Evolutionary conservation across 2,797 vertebrate genomes (phyloP).

Genomic region (Microctenopoma steveboyesi): DNA sequence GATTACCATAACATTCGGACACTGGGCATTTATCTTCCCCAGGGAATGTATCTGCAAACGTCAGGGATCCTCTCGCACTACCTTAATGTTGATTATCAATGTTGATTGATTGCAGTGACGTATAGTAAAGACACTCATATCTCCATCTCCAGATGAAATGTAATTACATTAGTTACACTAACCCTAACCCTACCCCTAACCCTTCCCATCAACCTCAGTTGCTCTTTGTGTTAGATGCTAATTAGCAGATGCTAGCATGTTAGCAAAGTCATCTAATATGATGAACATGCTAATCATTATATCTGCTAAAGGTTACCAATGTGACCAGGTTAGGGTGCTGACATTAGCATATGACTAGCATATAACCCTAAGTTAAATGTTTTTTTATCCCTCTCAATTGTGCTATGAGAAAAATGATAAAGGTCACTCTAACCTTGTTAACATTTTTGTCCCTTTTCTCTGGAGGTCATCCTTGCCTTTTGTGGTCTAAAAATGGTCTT

Average conservation of each 20-base stretch:
- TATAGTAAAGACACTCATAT: background rate
- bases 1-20: too few relatives aligned
- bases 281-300: background rate
- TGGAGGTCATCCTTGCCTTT: conserved; percentile 57
- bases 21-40: too few relatives aligned
- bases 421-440: conserved; percentile 56
- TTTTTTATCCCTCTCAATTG: conserved; percentile 1
- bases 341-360: background rate
- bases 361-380: background rate
- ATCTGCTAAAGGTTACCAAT: background rate
- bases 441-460: conserved; percentile 44
- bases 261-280: background rate
- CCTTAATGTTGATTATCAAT: background rate
- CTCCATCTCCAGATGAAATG: background rate
- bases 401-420: conserved; percentile 41
- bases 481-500: conserved; percentile 54
- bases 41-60: too few relatives aligned
- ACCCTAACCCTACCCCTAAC: too few relatives aligned
- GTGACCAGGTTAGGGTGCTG: background rate
- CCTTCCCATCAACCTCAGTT: background rate
- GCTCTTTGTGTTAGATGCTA: background rate
- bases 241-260: background rate
- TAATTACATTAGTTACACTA: background rate
- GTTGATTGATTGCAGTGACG: too few relatives aligned
- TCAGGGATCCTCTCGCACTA: background rate